phyloP scores from a whole-genome alignment of 2,113 vertebrate species.

The Brienomyrus brachyistius region DNA sequence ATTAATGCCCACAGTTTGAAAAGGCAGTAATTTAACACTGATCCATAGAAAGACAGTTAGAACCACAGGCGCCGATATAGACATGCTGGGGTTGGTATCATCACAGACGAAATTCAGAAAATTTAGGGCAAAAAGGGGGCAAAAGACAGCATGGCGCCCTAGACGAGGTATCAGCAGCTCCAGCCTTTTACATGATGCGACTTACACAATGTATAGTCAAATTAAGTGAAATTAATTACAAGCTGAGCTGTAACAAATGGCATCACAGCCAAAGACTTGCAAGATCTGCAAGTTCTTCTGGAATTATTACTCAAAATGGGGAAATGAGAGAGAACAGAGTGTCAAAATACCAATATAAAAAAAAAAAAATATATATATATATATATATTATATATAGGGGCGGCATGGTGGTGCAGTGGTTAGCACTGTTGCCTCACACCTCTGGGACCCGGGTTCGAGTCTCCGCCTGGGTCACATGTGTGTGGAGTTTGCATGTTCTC shows the following conservation, averaged over 20 bases:
- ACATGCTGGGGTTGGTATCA: neutral
- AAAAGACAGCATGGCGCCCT: neutral
- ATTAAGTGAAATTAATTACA: neutral
- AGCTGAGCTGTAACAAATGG: neutral
- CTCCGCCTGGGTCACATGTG: no score
- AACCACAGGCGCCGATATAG: neutral
- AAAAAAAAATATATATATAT: no score
- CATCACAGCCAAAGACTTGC: neutral
- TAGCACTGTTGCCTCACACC: no score
- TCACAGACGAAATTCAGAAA: neutral
- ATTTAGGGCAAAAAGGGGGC: neutral
- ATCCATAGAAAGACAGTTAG: neutral
- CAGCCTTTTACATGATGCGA: neutral
- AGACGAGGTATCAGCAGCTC: neutral
- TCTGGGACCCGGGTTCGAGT: no score
- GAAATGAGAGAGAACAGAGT: neutral
- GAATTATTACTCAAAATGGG: neutral
- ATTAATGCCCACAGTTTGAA: neutral
- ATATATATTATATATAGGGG: no score
- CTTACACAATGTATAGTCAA: neutral
- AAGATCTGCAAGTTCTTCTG: neutral
- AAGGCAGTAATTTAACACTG: neutral
- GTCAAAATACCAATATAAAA: neutral
- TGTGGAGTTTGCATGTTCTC: no score
- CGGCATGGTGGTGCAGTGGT: no score